Percentiles rank a stretch among this genome's conserved stretches.
These are phyloP conservation scores for Myiothlypis chrysogaster DNA, from an alignment of 2,797 vertebrate genomes.

Conservation along the genomic window DNA sequence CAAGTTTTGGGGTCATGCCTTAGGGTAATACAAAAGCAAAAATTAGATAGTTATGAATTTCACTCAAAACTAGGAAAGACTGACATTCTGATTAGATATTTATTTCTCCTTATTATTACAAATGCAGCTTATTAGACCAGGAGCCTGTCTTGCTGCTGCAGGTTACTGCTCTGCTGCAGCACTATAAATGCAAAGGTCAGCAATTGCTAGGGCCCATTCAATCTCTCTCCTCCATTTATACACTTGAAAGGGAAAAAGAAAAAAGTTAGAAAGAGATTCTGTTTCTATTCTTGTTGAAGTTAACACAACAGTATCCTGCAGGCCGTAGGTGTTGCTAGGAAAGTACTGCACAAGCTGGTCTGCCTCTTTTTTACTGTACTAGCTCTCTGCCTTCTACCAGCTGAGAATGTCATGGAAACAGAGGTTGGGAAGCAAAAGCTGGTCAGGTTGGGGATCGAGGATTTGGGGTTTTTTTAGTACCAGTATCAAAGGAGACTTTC, in stretches of 20 bases:
- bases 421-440: conserved; percentile 51
- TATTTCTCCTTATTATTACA: neutral
- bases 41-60: neutral
- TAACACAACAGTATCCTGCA: conserved; percentile 16
- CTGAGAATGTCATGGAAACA: conserved; percentile 54
- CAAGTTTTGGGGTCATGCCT: neutral
- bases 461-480: conserved; percentile 30
- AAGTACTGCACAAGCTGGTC: conserved; percentile 34
- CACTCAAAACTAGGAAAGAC: neutral
- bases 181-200: conserved; percentile 8
- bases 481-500: conserved; percentile 38
- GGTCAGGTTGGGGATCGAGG: neutral
- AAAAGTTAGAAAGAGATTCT: conserved; percentile 39
- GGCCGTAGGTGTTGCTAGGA: conserved; percentile 53
- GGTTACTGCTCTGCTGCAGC: neutral
- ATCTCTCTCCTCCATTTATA: neutral
- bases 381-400: conserved; percentile 39
- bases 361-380: conserved; percentile 23
- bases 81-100: neutral
- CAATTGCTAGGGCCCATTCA: neutral
- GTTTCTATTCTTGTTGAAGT: conserved; percentile 52
- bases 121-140: neutral
- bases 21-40: neutral
- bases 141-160: neutral
- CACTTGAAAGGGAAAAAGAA: conserved; percentile 4